Evolutionary conservation across 1,140 invertebrate genomes (phyloP), one percentile per base, ranked within the genome.

Genomic region (Cotesia typhae): DNA sequence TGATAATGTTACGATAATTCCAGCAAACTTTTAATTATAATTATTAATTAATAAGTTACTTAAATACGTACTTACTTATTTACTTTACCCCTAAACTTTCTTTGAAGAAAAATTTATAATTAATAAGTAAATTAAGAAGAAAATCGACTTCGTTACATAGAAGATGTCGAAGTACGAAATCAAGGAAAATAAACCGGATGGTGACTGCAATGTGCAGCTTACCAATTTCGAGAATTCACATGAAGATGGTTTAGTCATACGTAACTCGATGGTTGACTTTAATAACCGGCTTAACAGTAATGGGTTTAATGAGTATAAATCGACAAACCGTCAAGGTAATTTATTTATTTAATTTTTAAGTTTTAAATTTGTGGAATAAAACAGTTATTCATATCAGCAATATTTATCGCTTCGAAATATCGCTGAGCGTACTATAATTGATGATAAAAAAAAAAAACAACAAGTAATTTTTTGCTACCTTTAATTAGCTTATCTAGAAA

Each of bases 151-250:
- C 38, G 14, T 20, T 41, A 4, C 38, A 7, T 52, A 12, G 41
- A 81, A 66, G 60, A 86, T 85, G 85, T 80, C 82, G 20, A 84
- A 77, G 57, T 85, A 85, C 72, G 81, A 84, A 61, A 72, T 85
- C 7, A 82, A 82, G 69, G 74, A 83, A 61, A 79, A 81, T 4
- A 79, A 83, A 61, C 64, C 78, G 20, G 81, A 85, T 67, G 78
- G 77, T 4, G 76, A 76, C 10, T 76, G 76, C 4, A 79, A 85
- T 17, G 80, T 85, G 12, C 80, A 74, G 55, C 77, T 85, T 4
- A 79, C 83, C 4, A 82, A 84, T 36, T 87, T 80, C 72, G 80
- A 68, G 10, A 75, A 67, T 12, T 78, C 76, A 63, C 66, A 78
- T 51, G 80, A 82, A 52, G 82, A 81, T 12, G 74, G 77, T 12